A percentile compares a stretch with the other conserved stretches of the same genome.
phyloP scores from a whole-genome alignment of 2,113 vertebrate species.

The Thermophis baileyi region DNA sequence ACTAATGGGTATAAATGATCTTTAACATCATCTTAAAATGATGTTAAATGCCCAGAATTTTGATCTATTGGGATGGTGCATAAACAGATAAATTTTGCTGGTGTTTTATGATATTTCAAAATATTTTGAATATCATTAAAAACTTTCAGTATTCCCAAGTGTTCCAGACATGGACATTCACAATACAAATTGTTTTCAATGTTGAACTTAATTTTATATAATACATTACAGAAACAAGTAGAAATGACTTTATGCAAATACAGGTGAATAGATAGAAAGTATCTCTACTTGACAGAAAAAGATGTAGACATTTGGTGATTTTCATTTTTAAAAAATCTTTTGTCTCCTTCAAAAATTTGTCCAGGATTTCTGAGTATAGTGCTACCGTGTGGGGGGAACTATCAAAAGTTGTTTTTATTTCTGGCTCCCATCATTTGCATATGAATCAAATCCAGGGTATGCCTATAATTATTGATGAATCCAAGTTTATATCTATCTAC shows the following conservation, averaged over 20 bases:
- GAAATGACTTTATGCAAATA: neutral
- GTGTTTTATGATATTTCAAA: neutral
- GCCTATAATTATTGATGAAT: neutral
- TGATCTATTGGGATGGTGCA: neutral
- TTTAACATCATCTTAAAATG: neutral
- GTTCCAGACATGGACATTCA: neutral
- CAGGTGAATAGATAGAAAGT: neutral
- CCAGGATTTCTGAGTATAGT: neutral
- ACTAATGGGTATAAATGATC: neutral
- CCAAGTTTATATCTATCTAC: neutral
- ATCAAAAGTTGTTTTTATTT: neutral
- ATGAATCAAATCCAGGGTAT: neutral
- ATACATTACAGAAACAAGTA: neutral
- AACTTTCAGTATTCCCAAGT: neutral
- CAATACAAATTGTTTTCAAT: neutral
- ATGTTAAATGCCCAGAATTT: neutral
- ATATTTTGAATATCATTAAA: too few relatives aligned
- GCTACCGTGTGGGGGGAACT: neutral
- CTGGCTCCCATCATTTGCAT: neutral
- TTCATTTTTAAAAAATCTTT: neutral
- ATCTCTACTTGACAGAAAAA: neutral
- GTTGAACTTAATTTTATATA: neutral
- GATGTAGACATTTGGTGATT: neutral
- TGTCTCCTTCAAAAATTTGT: neutral
- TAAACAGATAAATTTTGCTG: neutral